A percentile compares a stretch with the other conserved stretches of the same genome.
These are phyloP conservation scores for Brachionus rotundiformis DNA, from an alignment of 1,140 invertebrate genomes.

Conservation along the genomic window DNA sequence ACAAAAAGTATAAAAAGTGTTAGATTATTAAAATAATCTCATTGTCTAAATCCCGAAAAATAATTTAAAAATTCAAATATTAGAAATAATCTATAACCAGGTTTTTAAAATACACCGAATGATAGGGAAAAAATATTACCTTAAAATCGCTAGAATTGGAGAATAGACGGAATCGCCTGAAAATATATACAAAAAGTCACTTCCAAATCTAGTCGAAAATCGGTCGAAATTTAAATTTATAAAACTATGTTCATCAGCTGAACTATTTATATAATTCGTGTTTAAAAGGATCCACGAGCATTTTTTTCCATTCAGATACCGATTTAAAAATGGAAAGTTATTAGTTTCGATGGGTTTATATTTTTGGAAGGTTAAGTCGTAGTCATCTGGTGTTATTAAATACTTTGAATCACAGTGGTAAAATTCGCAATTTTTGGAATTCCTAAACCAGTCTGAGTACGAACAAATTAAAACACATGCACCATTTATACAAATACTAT, in stretches of 20 bases:
- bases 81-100: no score
- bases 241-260: not conserved
- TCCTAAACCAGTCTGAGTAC: not conserved
- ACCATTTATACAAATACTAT: constrained; percentile 26
- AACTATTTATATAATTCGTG: not conserved
- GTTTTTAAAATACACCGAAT: no score
- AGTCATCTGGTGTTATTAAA: not conserved
- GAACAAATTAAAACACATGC: constrained; percentile 15
- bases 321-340: not conserved
- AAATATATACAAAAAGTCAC: constrained; percentile 46
- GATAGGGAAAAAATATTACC: not conserved
- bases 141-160: not conserved
- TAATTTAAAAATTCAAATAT: no score
- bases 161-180: constrained; percentile 44
- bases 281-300: constrained; percentile 30
- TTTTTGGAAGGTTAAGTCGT: not conserved
- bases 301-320: constrained; percentile 24
- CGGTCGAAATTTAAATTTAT: constrained; percentile 10
- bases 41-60: no score
- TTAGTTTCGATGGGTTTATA: not conserved
- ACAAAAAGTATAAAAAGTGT: no score
- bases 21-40: no score
- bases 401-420: constrained; percentile 32
- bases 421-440: not conserved
- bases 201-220: constrained; percentile 28